A percentile compares a stretch with the other conserved stretches of the same genome.
Evolutionary conservation across 2,888 invertebrate genomes (phyloP).

Genomic region (Xestia sexstrigata): DNA sequence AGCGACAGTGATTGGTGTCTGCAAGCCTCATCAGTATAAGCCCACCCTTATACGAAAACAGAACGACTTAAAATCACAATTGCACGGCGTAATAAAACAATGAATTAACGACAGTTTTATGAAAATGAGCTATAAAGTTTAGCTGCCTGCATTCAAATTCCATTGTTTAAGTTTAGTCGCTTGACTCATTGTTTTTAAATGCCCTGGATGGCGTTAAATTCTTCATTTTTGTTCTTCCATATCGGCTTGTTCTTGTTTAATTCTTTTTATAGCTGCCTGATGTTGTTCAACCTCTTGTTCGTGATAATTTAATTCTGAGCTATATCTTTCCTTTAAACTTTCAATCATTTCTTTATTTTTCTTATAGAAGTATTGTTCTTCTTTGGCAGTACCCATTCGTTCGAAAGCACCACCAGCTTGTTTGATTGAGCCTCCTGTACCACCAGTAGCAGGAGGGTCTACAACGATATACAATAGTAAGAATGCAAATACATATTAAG

Average conservation of each 20-base stretch:
- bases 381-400: conserved; percentile 9
- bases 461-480: not conserved
- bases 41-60: not conserved
- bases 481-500: not conserved
- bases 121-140: not conserved
- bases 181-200: not conserved
- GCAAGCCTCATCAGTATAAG: not conserved
- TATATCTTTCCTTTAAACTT: not conserved
- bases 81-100: not conserved
- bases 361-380: conserved; percentile 31
- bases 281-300: conserved; percentile 1
- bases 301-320: not conserved
- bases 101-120: not conserved
- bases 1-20: not conserved
- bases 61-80: not conserved
- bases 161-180: not conserved
- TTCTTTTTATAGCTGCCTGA: not conserved
- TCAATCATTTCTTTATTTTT: not conserved
- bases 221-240: not conserved
- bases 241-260: not conserved
- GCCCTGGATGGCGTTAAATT: not conserved
- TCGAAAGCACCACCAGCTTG: conserved; percentile 33
- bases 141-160: not conserved
- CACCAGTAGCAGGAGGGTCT: not conserved
- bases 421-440: conserved; percentile 22